Base-by-base conservation (phyloP, 2,113 vertebrate genomes). In the Pyrgilauda ruficollis region DNA sequence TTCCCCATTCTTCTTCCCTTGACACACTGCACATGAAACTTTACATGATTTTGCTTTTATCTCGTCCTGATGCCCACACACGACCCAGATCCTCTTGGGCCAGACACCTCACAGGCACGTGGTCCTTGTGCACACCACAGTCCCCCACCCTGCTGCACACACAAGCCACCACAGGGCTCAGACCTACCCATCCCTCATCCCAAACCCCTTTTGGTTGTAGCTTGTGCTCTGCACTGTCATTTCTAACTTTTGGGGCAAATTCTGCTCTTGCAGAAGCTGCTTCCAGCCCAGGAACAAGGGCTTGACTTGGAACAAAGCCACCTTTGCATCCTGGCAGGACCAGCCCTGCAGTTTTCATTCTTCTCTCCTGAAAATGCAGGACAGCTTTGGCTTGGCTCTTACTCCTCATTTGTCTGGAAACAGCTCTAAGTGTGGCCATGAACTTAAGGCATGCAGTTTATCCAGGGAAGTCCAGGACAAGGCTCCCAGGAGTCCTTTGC, bases 1-100 rank as follows among this genome's bases (percentile, higher is more conserved):
- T 97, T 97, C 93, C 97, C 95, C 91, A 90, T 97, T 97, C 95
- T 87, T 74, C 78, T 85, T 94, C 93, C 73, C 55, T 77, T 80
- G 74, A 53, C 67, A 66, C 10, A 10, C 20, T 56, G 50, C 70
- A 63, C 44, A 72, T 7, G 50, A 63, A 55, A 68, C 77, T 84
- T 52, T 67, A 62, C 33, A 10, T 41, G 53, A 70, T 43, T 94
- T 81, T 53, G 81, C 35, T 18, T 92, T 79, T 55, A 4, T 27
- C 39, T 50, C 3, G 1, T 44, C 56, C 61, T 19, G 44, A 61
- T 70, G 56, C n/a, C 86, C 64, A 67, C 17, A 1, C 15, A 58
- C 26, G 56, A 77, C 59, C 80, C 83, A 77, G 63, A 89, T 79
- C 47, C 86, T 52, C 46, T 30, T 28, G 43, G 41, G 50, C 53